Base-by-base conservation (phyloP, 2,113 vertebrate species). In the Isichthys henryi region DNA sequence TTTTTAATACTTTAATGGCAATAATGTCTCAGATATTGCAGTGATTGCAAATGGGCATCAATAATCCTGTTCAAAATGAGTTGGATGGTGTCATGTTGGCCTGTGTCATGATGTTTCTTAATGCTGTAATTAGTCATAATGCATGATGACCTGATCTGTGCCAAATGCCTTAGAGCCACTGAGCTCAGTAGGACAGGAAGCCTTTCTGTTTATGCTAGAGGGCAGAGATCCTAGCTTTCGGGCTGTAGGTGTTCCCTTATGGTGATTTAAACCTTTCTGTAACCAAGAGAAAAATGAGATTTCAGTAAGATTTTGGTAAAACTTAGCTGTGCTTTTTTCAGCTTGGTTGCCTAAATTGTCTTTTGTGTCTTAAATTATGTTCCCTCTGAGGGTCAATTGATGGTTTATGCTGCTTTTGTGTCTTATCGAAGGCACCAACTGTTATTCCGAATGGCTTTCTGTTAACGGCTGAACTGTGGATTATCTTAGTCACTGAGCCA, bases 41-140 rank as follows among this genome's bases (percentile, higher is more conserved):
- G 4, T 87, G 27, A 48, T 53, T 87, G 50, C 31, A 31, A 53
- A 23, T 86, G n/a, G 50, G 10, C 23, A n/a, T 53, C 27, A n/a
- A 50, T 53, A 35, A 35, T 87, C 31, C n/a, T 87, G 46, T 87
- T 87, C 27, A 52, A 56, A 53, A 87, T 53, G 85, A 87, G 15
- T 35, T 53, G 49, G 49, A 27, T 35, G 48, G n/a, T 87, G 27
- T 87, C 50, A 27, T 87, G 49, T 56, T 50, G 15, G 50, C 50
- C 35, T 53, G 11, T 53, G 85, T 53, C 31, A 53, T 87, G 17
- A 87, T 87, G 85, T 53, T 53, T 39, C 50, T 53, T 23, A 52
- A 53, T 87, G 85, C 85, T 35, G 27, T 87, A 39, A 87, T 87
- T 53, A 87, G 45, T 87, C 85, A 56, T 56, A 53, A 87, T 35